phyloP scores from a whole-genome alignment of 2,888 invertebrate genomes.

The Camptogramma bilineatum region DNA sequence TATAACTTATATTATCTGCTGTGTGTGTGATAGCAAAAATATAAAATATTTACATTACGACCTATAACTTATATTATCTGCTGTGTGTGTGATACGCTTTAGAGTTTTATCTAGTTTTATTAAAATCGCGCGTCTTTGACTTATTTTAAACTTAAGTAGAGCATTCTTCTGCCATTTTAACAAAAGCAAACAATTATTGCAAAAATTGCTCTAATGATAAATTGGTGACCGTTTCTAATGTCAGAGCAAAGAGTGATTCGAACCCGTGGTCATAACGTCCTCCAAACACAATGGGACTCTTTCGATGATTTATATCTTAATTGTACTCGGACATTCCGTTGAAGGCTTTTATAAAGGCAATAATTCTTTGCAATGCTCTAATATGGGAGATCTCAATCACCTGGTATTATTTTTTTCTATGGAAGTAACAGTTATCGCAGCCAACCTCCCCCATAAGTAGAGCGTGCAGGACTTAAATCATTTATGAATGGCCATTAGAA shows the following conservation, averaged over 20 bases:
- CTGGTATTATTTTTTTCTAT: slow-evolving; percentile 37
- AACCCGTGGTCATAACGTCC: slow-evolving; percentile 82
- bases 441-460: slow-evolving; percentile 17
- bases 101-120: too few relatives aligned
- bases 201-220: slow-evolving; percentile 85
- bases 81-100: too few relatives aligned
- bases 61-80: too few relatives aligned
- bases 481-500: neutral
- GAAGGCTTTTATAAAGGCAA: slow-evolving; percentile 66
- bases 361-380: slow-evolving; percentile 63
- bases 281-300: slow-evolving; percentile 74
- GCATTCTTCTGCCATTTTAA: slow-evolving; percentile 57
- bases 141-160: slow-evolving; percentile 54
- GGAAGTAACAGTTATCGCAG: slow-evolving; percentile 12
- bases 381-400: slow-evolving; percentile 43
- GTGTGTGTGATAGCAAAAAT: too few relatives aligned
- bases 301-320: slow-evolving; percentile 83
- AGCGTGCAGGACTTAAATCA: slow-evolving; percentile 7
- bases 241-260: slow-evolving; percentile 69
- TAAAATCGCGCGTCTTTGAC: neutral
- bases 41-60: too few relatives aligned
- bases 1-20: too few relatives aligned
- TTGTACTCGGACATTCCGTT: slow-evolving; percentile 70
- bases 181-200: slow-evolving; percentile 82
- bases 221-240: slow-evolving; percentile 84